Evolutionary conservation across 1,140 invertebrate species (phyloP), one percentile per base, ranked within the genome.

Genomic region (Mycetomoellerius zeteki): DNA sequence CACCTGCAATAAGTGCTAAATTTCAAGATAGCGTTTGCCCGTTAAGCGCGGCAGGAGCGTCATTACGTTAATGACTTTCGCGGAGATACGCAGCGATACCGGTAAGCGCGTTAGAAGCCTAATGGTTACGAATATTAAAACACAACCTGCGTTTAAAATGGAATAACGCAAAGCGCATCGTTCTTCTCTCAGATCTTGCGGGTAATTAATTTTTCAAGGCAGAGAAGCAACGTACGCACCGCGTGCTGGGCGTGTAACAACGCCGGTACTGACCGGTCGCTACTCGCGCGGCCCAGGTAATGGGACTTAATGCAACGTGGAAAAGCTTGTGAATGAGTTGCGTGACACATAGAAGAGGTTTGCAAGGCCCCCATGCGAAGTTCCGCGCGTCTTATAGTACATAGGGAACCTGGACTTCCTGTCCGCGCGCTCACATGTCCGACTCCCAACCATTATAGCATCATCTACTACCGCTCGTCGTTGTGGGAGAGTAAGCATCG

Each of bases 401-500:
- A 90, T 60, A 73, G 80, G 90, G 89, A 92, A 92, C 91, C 92
- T 93, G 92, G 92, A 95, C 94, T 95, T 95, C 94, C 95, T 95
- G 94, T 95, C 94, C 94, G 92, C 90, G 92, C 90, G 92, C 90
- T 92, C 91, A 93, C 92, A 94, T 93, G 93, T 94, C 92, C 93
- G 91, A 91, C 92, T 94, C 93, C 91, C 93, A 94, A 93, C 94
- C 92, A 95, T 95, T 95, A 95, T 95, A 93, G 94, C 93, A 95
- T 95, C 94, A 95, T 95, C 94, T 94, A 92, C 93, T 93, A 93
- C 94, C 92, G 91, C 90, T 92, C 90, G 86, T 86, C 92, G 94
- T 94, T 95, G 95, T 95, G 94, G 94, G 94, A 95, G 94, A 95
- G 94, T 95, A 95, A 95, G 93, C 95, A 94, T 94, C 91, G 93